phyloP scores from a whole-genome alignment of 2,797 vertebrate species.

The Lagocephalus sceleratus region DNA sequence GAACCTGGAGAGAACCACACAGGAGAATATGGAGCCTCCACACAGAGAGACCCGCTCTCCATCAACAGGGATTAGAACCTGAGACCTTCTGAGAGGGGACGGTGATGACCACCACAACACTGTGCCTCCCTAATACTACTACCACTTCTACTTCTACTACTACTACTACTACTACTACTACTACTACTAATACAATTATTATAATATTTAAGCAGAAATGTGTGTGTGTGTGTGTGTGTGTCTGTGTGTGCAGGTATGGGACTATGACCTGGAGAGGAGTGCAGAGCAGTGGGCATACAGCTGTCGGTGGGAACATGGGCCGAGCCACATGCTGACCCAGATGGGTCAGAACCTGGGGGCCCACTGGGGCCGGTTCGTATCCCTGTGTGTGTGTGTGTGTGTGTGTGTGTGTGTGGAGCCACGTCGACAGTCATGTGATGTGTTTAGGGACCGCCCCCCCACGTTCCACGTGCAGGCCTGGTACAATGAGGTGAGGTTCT shows the following conservation, averaged over 20 bases:
- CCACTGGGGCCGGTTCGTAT: constrained; percentile 92
- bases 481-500: constrained; percentile 97
- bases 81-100: too few species aligned
- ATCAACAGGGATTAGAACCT: too few species aligned
- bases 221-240: constrained; percentile 12
- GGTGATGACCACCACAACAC: too few species aligned
- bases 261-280: constrained; percentile 90
- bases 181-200: too few species aligned
- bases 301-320: constrained; percentile 94
- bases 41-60: too few species aligned
- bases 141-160: too few species aligned
- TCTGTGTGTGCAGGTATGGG: constrained; percentile 82
- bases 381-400: constrained; percentile 8
- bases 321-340: constrained; percentile 88
- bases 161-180: too few species aligned
- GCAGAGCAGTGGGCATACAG: constrained; percentile 91
- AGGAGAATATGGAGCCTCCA: too few species aligned
- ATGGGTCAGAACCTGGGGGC: constrained; percentile 96
- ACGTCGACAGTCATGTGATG: not conserved
- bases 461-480: constrained; percentile 97
- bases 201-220: too few species aligned
- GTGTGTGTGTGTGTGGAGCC: not conserved
- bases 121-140: too few species aligned
- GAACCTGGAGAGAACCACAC: too few species aligned
- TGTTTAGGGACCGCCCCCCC: constrained; percentile 88